Conservation (phyloP, 64 coral and sea anemone genomes). For the Montipora foliosa region DNA sequence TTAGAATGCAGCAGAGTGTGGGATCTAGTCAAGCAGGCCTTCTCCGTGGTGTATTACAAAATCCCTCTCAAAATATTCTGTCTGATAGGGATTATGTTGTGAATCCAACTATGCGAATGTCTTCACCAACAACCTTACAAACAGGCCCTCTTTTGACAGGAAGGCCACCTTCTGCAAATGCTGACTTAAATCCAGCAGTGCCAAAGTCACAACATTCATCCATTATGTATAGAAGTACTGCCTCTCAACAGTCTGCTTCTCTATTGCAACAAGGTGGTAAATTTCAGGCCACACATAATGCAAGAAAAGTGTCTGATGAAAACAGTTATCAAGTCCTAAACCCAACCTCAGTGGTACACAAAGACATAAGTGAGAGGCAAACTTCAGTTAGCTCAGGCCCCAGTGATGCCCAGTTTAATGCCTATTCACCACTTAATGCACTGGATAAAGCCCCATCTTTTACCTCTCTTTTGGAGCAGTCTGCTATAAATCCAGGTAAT, state of each 20-base stretch:
- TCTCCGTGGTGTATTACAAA: slow-evolving; percentile 46
- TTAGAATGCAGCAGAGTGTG: slow-evolving; percentile 63
- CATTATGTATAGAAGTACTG: slow-evolving; percentile 21
- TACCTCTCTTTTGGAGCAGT: slow-evolving; percentile 90
- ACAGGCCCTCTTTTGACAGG: slow-evolving; percentile 62
- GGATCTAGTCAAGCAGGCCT: slow-evolving; percentile 63
- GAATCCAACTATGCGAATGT: slow-evolving; percentile 14
- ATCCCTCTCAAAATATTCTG: slow-evolving; percentile 8
- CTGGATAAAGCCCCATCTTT: slow-evolving; percentile 95
- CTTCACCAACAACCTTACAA: slow-evolving; percentile 40
- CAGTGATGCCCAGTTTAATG: slow-evolving; percentile 70
- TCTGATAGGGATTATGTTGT: slow-evolving; percentile 10
- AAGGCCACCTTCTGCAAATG: slow-evolving; percentile 38
- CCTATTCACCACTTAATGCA: slow-evolving; percentile 73
- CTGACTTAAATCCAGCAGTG: slow-evolving; percentile 2
- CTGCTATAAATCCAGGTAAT: slow-evolving; percentile 75
- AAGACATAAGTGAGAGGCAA: slow-evolving; percentile 27
- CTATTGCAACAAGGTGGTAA: slow-evolving; percentile 21
- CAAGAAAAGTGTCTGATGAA: background rate
- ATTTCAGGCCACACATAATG: slow-evolving; percentile 21
- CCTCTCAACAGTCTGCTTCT: slow-evolving; percentile 8
- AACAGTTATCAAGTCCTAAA: background rate
- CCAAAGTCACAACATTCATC: slow-evolving; percentile 29
- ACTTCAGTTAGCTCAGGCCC: slow-evolving; percentile 27
- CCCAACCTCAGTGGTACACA: background rate